Evolutionary conservation across 2,888 invertebrate genomes (phyloP).

Genomic region (Epiblema foenella): DNA sequence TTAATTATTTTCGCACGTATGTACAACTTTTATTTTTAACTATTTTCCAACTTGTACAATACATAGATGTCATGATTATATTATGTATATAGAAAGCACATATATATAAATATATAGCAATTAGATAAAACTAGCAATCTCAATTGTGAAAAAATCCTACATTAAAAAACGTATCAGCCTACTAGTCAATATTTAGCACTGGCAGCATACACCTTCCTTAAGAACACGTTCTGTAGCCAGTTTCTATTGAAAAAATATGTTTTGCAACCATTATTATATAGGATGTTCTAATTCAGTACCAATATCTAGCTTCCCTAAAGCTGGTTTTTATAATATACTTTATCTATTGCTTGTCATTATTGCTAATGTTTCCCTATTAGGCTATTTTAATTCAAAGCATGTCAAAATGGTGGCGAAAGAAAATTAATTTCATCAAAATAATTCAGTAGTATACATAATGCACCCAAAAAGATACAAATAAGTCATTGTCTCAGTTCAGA

Average conservation of each 20-base stretch:
- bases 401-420: conserved; percentile 22
- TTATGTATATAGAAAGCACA: conserved; percentile 7
- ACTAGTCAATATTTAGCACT: conserved; percentile 7
- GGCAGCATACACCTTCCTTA: conserved; percentile 14
- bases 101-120: conserved; percentile 14
- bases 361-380: conserved; percentile 74
- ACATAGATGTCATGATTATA: not conserved
- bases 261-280: conserved; percentile 70
- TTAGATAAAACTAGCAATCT: not conserved
- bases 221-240: conserved; percentile 68
- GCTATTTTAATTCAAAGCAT: conserved; percentile 56
- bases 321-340: conserved; percentile 66
- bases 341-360: conserved; percentile 80
- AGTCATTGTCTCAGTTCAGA: not conserved
- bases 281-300: conserved; percentile 79
- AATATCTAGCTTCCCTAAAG: conserved; percentile 82
- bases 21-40: not conserved
- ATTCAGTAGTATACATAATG: conserved; percentile 13
- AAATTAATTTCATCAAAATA: conserved; percentile 1
- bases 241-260: conserved; percentile 80
- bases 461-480: conserved; percentile 12
- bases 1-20: conserved; percentile 7
- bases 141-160: not conserved
- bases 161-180: not conserved
- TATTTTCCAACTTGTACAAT: not conserved